Percentiles rank a stretch among this genome's conserved stretches.
phyloP scores from a whole-genome alignment of 1,140 invertebrate genomes.

The Brachionus angularis region DNA sequence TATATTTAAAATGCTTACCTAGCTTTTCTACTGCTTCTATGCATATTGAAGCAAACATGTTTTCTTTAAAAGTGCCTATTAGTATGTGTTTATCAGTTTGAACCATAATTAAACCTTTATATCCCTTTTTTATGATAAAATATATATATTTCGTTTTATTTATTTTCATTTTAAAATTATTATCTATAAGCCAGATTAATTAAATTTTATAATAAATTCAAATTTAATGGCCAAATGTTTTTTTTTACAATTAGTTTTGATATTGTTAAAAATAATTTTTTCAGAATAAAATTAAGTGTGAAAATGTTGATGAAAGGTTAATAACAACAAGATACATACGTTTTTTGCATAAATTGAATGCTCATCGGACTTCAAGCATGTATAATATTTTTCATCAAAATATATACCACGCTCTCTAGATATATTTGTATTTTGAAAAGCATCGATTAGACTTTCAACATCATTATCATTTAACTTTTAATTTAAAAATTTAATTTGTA shows the following conservation, averaged over 20 bases:
- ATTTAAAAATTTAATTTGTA: not conserved
- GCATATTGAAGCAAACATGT: constrained; percentile 57
- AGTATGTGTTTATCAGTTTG: constrained; percentile 52
- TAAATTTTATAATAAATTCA: too few relatives aligned
- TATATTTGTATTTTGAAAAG: constrained; percentile 55
- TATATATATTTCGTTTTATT: too few relatives aligned
- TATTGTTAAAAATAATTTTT: too few relatives aligned
- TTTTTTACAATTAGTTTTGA: too few relatives aligned
- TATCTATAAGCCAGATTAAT: not conserved
- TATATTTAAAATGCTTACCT: constrained; percentile 47
- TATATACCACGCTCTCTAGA: constrained; percentile 56
- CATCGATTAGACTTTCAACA: constrained; percentile 48
- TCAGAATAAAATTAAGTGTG: too few relatives aligned
- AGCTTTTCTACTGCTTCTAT: constrained; percentile 58
- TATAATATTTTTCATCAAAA: constrained; percentile 55
- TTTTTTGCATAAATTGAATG: constrained; percentile 57
- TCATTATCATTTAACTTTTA: constrained; percentile 15
- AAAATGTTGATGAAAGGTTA: too few relatives aligned
- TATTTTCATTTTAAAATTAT: too few relatives aligned
- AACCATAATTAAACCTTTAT: constrained; percentile 54
- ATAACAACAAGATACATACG: too few relatives aligned
- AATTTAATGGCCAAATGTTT: too few relatives aligned
- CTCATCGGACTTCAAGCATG: constrained; percentile 56
- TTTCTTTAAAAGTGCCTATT: constrained; percentile 55
- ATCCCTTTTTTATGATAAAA: too few relatives aligned